Conservation (phyloP, 2,888 invertebrate species). For the Acheta domesticus region DNA sequence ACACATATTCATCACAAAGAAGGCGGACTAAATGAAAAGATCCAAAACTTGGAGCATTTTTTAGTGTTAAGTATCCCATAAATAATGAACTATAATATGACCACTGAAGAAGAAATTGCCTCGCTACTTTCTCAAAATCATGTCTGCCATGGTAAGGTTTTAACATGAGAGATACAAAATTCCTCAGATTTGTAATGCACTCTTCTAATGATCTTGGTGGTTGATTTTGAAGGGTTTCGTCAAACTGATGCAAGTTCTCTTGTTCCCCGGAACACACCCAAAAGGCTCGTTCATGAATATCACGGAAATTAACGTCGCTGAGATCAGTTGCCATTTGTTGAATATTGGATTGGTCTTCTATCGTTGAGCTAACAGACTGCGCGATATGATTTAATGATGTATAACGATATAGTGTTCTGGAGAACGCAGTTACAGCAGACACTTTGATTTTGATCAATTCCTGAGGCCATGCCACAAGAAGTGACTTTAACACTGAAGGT, state of each 20-base stretch:
- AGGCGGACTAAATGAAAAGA: slow-evolving; percentile 97
- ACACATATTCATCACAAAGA: slow-evolving; percentile 98
- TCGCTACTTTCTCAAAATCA: slow-evolving; percentile 77
- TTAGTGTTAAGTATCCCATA: slow-evolving; percentile 90
- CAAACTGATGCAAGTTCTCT: slow-evolving; percentile 75
- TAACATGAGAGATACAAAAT: slow-evolving; percentile 84
- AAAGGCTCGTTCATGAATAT: slow-evolving; percentile 87
- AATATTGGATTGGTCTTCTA: slow-evolving; percentile 92
- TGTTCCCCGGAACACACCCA: slow-evolving; percentile 97
- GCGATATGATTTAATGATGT: slow-evolving; percentile 97
- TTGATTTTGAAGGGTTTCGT: slow-evolving; percentile 85
- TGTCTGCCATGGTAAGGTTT: slow-evolving; percentile 76
- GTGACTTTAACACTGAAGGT: slow-evolving; percentile 79
- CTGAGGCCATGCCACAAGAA: slow-evolving; percentile 78
- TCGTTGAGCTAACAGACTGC: slow-evolving; percentile 89
- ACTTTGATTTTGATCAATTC: slow-evolving; percentile 76
- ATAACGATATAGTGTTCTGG: slow-evolving; percentile 90
- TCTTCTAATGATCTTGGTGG: slow-evolving; percentile 92
- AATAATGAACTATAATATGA: slow-evolving; percentile 78
- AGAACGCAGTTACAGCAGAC: slow-evolving; percentile 82
- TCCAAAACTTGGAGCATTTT: slow-evolving; percentile 97
- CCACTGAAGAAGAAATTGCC: slow-evolving; percentile 75
- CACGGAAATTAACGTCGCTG: slow-evolving; percentile 95
- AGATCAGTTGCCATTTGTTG: slow-evolving; percentile 94
- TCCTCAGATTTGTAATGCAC: slow-evolving; percentile 97